Conservation (phyloP, 92 coral and sea anemone species). For the Porites evermanni region DNA sequence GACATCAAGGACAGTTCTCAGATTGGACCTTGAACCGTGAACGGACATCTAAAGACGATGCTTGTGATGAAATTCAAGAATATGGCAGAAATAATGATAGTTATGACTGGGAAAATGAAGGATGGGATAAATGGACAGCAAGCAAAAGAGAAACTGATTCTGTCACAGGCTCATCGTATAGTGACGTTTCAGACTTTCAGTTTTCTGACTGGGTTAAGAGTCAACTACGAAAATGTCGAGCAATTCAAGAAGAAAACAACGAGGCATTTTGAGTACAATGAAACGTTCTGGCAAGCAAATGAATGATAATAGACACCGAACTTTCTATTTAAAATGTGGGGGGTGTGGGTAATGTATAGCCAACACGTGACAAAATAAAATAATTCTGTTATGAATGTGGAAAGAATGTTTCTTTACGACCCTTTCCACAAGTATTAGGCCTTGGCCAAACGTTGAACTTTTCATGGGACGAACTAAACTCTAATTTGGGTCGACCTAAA, state of each 20-base stretch:
- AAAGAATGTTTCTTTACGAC: too few relatives aligned
- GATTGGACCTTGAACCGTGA: constrained; percentile 44
- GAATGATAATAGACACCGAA: too few relatives aligned
- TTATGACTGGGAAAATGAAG: not conserved
- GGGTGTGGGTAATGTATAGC: too few relatives aligned
- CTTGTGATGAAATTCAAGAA: not conserved
- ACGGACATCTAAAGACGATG: constrained; percentile 9
- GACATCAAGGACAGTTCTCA: constrained; percentile 40
- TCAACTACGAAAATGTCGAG: constrained; percentile 41
- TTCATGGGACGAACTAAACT: too few relatives aligned
- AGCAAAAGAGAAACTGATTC: not conserved
- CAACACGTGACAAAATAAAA: too few relatives aligned
- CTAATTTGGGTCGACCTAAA: too few relatives aligned
- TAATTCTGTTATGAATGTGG: too few relatives aligned
- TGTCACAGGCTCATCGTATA: not conserved
- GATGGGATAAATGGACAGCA: constrained; percentile 2
- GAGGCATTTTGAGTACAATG: not conserved
- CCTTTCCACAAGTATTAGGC: too few relatives aligned
- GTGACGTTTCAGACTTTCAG: constrained; percentile 42
- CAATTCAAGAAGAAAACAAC: constrained; percentile 17
- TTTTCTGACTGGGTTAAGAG: constrained; percentile 47
- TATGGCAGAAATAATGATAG: not conserved
- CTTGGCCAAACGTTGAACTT: too few relatives aligned
- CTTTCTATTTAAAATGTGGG: too few relatives aligned
- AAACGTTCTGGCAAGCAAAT: not conserved